These are phyloP conservation scores for Hippocampus kuda DNA, from an alignment of 2,797 vertebrate genomes.

Conservation along the genomic window DNA sequence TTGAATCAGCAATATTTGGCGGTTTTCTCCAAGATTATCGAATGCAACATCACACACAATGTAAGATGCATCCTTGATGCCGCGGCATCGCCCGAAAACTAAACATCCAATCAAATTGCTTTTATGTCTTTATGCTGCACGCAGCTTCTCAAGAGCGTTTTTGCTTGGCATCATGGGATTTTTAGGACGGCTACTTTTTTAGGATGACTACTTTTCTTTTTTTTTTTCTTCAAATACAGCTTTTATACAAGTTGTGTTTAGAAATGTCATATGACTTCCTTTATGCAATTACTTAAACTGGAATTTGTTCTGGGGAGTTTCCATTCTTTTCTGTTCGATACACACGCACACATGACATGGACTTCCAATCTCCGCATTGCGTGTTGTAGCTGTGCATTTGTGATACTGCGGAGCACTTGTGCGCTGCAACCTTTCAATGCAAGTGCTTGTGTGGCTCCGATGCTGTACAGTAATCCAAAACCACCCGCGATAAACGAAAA, in stretches of 20 bases:
- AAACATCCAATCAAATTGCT: constrained; percentile 46
- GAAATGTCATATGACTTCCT: too few species aligned
- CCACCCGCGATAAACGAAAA: too few species aligned
- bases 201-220: too few species aligned
- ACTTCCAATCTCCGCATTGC: not conserved
- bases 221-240: too few species aligned
- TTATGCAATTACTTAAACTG: too few species aligned
- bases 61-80: constrained; percentile 50
- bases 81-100: constrained; percentile 64
- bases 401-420: not conserved
- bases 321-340: too few species aligned
- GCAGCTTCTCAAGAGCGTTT: constrained; percentile 8
- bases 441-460: not conserved
- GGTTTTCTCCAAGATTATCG: not conserved
- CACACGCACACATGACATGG: not conserved
- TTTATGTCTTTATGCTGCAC: constrained; percentile 19
- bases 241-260: too few species aligned
- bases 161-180: too few species aligned
- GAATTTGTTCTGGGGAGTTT: too few species aligned
- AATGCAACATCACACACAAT: constrained; percentile 23
- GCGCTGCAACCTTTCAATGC: not conserved
- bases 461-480: not conserved
- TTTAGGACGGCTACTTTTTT: too few species aligned
- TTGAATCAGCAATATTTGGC: too few species aligned
- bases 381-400: not conserved